Conservation (phyloP, 1,140 invertebrate genomes). For the Homalodisca vitripennis region DNA sequence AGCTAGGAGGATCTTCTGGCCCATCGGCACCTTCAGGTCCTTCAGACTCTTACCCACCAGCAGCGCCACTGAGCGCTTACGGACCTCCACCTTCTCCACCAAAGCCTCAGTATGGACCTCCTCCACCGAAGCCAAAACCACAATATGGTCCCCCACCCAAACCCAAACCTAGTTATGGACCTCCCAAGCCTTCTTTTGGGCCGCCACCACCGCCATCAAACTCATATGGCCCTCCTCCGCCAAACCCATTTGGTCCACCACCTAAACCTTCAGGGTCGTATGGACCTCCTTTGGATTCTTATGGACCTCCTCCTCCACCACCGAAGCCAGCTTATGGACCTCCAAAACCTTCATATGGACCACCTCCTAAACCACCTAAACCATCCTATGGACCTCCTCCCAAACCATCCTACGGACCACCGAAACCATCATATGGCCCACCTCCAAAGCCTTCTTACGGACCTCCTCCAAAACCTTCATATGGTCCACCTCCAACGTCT, state of each 20-base stretch:
- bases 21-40: constrained; percentile 49
- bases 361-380: constrained; percentile 46
- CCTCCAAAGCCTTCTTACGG: constrained; percentile 38
- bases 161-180: constrained; percentile 40
- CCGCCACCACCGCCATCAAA: constrained; percentile 49
- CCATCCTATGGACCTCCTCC: constrained; percentile 48
- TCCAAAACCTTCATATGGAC: constrained; percentile 42
- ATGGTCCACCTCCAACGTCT: constrained; percentile 51
- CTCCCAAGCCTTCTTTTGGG: constrained; percentile 52
- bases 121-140: constrained; percentile 44
- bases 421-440: constrained; percentile 44
- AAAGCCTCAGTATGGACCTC: constrained; percentile 45
- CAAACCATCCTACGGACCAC: constrained; percentile 39
- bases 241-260: constrained; percentile 44
- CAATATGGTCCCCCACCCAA: constrained; percentile 41
- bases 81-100: constrained; percentile 46
- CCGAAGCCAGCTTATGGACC: constrained; percentile 42
- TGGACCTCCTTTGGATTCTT: constrained; percentile 51
- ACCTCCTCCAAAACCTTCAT: constrained; percentile 48
- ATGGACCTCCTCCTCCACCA: constrained; percentile 48
- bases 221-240: constrained; percentile 44
- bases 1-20: constrained; percentile 38
- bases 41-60: constrained; percentile 19
- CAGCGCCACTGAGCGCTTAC: constrained; percentile 28
- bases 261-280: constrained; percentile 38